Base-by-base conservation (phyloP, 2,797 vertebrate species). In the Sparidentex hasta region DNA sequence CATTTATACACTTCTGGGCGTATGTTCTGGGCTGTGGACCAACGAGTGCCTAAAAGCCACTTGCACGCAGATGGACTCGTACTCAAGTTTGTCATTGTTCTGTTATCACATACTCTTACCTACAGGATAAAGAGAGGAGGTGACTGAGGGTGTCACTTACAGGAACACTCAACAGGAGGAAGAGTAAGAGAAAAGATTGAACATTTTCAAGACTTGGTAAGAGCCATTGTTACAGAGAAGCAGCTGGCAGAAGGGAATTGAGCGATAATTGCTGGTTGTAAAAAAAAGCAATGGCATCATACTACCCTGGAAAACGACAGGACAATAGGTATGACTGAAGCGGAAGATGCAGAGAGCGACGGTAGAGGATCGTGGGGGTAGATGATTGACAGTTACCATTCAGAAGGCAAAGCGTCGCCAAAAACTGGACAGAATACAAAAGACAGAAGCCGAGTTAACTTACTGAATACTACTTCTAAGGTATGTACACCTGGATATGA, bases 251-350 rank as follows among this genome's bases (percentile, higher is more conserved):
- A 61, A 71, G 58, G 23, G 25, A 17, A 52, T 46, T n/a, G 64
- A 56, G 38, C 50, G 52, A 82, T 84, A 88, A 87, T 85, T 85
- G 72, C 55, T 63, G 33, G 72, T 68, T 84, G 71, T 81, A 27
- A 64, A 78, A 64, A 78, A 74, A 62, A 65, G 13, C 52, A 62
- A 85, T 66, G 43, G 46, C 67, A 59, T 81, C 58, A 69, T 33
- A 83, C 33, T 62, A 71, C 25, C n/a, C 54, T 52, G 52, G 48
- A 65, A 44, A 74, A 54, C 63, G 67, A 65, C 50, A 52, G 75
- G 56, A 84, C 56, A 88, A 77, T 82, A 64, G 64, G 47, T 77
- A 21, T 4, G 14, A 57, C 47, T 56, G 14, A 61, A 69, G 71
- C 72, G 41, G 65, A 54, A 68, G 65, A 43, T 25, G 13, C 54